Base-by-base conservation (phyloP, 2,888 invertebrate genomes). In the Liopterus haemorrhoidalis region DNA sequence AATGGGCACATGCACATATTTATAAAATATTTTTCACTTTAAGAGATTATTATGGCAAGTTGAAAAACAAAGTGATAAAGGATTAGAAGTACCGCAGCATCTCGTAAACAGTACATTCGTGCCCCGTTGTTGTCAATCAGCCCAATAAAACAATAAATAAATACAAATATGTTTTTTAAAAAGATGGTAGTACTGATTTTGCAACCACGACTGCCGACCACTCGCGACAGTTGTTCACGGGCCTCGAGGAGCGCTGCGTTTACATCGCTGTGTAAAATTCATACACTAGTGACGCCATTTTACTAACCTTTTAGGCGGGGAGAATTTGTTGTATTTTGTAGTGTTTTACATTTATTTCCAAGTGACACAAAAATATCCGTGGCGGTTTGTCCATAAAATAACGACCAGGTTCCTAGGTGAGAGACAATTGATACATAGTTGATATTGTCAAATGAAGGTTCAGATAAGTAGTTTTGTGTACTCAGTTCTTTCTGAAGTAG, bases 221-320 rank as follows among this genome's bases (percentile, higher is more conserved):
- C 45, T 45, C 33, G 11, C 32, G 31, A 38, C 38, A 45, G 45
- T 45, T 39, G 37, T 43, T 36, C 43, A 32, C 24, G 32, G 32
- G 32, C 38, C 22, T 41, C 16, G 22, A 41, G 28, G 27, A 35
- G 38, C 37, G 44, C 38, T 45, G 39, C 37, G 44, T 44, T 24
- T 44, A 31, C 22, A n/a, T n/a, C 22, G 24, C 36, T 35, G 32
- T 46, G 36, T 45, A 27, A 20, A 35, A 21, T 45, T 41, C 15
- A 33, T 31, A 39, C 42, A 41, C 44, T 48, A 44, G 59, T 54
- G 61, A 60, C 66, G 66, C 67, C 67, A 67, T 68, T 66, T 65
- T 65, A 63, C 59, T 67, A 66, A 66, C 66, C 66, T 67, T 64
- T 62, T 61, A 63, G 64, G 63, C 62, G 63, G 63, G 63, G 64